Evolutionary conservation across 2,888 invertebrate genomes (phyloP), one percentile per base, ranked within the genome.

Genomic region (Zaprionus bogoriensis): DNA sequence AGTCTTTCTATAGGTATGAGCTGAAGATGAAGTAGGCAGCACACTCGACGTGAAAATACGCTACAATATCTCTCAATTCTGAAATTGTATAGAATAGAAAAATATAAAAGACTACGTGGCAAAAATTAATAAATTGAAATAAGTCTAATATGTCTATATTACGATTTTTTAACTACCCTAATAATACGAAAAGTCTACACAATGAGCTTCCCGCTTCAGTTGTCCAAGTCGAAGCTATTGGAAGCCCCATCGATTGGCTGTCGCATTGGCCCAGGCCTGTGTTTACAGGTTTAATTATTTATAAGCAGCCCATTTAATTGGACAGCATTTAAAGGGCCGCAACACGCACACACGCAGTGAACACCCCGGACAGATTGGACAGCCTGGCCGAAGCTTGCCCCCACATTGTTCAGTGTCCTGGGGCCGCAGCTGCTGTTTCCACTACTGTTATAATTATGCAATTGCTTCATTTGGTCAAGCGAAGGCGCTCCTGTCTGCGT

Each of bases 241-340:
- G 58, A 51, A 22, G 38, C 45, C 10, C 51, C 62, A 68, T 63
- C 63, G 63, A 71, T 71, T 74, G 63, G 32, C 20, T 41, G 41
- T 48, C 27, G 38, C 14, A 53, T 52, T 45, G 42, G 67, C 25
- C 61, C 22, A 36, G 20, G 23, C 19, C 19, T n/a, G 10, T 51
- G 36, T 12, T n/a, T 20, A 20, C 22, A 20, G 45, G 41, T 42
- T 73, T 53, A 70, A 70, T 73, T 71, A 73, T 73, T 73, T 55
- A 71, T 32, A 30, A 28, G 39, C 46, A 51, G 45, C 25, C 45
- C 46, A 58, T 23, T 44, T 53, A 60, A 60, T 46, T 53, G 39
- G 36, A 17, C 39, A 47, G 50, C 50, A 55, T 44, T 66, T 55
- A 58, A 69, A 61, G 53, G 65, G 10, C 32, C 9, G 20, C 48